Evolutionary conservation across 1,140 invertebrate species (phyloP).

Genomic region (Caenorhabditis tropicalis): DNA sequence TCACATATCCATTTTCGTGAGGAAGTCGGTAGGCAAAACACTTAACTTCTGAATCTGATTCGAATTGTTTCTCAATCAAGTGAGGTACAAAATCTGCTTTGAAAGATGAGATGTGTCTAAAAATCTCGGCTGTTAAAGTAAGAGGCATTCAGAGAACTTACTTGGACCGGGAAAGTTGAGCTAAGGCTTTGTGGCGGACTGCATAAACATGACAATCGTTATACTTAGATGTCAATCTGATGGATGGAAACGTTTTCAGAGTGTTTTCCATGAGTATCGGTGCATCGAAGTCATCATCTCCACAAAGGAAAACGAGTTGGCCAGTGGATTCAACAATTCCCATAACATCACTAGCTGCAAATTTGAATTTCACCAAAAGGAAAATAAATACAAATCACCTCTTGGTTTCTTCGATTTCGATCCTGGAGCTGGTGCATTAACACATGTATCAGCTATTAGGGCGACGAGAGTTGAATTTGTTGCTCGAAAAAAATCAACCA

Average conservation of each 20-base stretch:
- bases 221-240: constrained; percentile 20
- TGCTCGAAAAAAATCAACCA: constrained; percentile 37
- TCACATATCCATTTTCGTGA: constrained; percentile 34
- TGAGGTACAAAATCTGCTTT: constrained; percentile 49
- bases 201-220: constrained; percentile 53
- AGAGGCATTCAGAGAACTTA: neutral
- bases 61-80: constrained; percentile 49
- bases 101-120: constrained; percentile 28
- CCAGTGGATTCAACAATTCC: neutral
- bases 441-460: neutral
- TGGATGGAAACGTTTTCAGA: constrained; percentile 26
- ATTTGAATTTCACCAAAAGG: neutral
- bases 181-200: neutral
- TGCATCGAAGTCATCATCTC: constrained; percentile 48
- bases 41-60: neutral
- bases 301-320: constrained; percentile 11
- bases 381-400: constrained; percentile 28
- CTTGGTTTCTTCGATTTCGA: constrained; percentile 44
- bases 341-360: constrained; percentile 51
- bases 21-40: constrained; percentile 16
- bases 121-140: neutral
- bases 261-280: neutral
- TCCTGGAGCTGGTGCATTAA: constrained; percentile 30
- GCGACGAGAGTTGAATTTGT: constrained; percentile 16
- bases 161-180: neutral